Evolutionary conservation across 2,888 invertebrate genomes (phyloP).

Genomic region (Scaptomyza polygonia): DNA sequence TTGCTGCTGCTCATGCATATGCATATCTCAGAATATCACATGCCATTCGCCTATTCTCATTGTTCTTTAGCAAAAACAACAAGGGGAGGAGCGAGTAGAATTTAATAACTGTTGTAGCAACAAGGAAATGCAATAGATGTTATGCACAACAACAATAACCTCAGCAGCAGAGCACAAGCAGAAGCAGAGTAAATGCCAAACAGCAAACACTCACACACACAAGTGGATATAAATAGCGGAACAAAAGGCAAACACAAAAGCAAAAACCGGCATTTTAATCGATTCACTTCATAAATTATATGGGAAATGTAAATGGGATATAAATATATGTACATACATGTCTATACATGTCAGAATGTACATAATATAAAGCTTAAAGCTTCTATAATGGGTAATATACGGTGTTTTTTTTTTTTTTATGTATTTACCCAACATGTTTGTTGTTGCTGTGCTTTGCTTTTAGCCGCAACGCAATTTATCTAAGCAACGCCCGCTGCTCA

Average conservation of each 20-base stretch:
- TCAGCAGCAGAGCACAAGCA: slow-evolving; percentile 33
- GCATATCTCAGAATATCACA: slow-evolving; percentile 37
- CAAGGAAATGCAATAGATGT: slow-evolving; percentile 56
- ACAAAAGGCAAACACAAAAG: slow-evolving; percentile 37
- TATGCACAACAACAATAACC: slow-evolving; percentile 34
- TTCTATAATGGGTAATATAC: slow-evolving; percentile 46
- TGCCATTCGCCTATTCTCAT: slow-evolving; percentile 23
- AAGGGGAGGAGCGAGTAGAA: slow-evolving; percentile 21
- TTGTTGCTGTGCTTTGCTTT: slow-evolving; percentile 56
- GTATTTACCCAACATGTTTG: slow-evolving; percentile 80
- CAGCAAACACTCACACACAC: slow-evolving; percentile 1
- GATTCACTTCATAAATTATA: slow-evolving; percentile 32
- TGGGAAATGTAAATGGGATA: slow-evolving; percentile 21
- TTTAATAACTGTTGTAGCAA: slow-evolving; percentile 27
- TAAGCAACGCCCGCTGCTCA: slow-evolving; percentile 60
- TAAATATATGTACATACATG: slow-evolving; percentile 1
- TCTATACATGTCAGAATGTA: not conserved
- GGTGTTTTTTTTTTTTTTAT: slow-evolving; percentile 35
- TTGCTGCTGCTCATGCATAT: slow-evolving; percentile 42
- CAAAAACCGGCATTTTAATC: slow-evolving; percentile 71
- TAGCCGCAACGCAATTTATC: slow-evolving; percentile 77
- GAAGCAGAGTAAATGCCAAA: slow-evolving; percentile 30
- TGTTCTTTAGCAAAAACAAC: slow-evolving; percentile 18
- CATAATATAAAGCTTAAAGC: slow-evolving; percentile 28
- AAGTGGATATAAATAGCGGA: slow-evolving; percentile 31